Base-by-base conservation (phyloP, 2,113 vertebrate genomes). In the Proterorhinus semilunaris region DNA sequence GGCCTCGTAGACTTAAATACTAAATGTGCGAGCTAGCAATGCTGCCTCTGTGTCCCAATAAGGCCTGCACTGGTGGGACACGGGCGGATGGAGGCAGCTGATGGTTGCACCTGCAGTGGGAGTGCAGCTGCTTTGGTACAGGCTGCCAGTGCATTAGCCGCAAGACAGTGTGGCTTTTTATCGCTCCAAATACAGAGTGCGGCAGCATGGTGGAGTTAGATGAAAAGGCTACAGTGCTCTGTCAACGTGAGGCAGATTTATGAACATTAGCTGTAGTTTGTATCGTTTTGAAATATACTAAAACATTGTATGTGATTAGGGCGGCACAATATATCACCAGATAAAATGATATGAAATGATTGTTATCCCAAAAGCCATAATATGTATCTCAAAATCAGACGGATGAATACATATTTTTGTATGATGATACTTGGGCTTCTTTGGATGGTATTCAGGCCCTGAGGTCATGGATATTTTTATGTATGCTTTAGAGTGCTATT, bases 1-100 rank as follows among this genome's bases (percentile, higher is more conserved):
- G 71, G 74, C 72, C 76, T 80, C 71, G 12, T 42, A 82, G 83
- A 76, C 72, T 72, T 79, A 71, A 79, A 79, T 66, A 82, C 77
- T 74, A 71, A 79, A 45, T 47, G 74, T 36, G 27, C 27, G 68
- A 66, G 67, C 67, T 6, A 55, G 69, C 48, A 4, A 21, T 47
- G 63, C 58, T 62, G 63, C 63, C 50, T 46, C 47, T 36, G 55
- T 10, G 58, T 46, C 15, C 21, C 54, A 68, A 45, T 58, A 66
- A 69, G 64, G 36, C 1, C 66, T 59, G 36, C 44, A 9, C 21
- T 10, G 46, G 66, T 21, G 51, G 55, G 50, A 44, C 21, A 36
- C 57, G 17, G 5, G 21, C 12, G 12, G 58, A 42, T 12, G 46
- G 55, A 57, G 62, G 72, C 45, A 36, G 49, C 51, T 12, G 53